Conservation (phyloP, 2,797 vertebrate genomes). For the Acomys russatus region DNA sequence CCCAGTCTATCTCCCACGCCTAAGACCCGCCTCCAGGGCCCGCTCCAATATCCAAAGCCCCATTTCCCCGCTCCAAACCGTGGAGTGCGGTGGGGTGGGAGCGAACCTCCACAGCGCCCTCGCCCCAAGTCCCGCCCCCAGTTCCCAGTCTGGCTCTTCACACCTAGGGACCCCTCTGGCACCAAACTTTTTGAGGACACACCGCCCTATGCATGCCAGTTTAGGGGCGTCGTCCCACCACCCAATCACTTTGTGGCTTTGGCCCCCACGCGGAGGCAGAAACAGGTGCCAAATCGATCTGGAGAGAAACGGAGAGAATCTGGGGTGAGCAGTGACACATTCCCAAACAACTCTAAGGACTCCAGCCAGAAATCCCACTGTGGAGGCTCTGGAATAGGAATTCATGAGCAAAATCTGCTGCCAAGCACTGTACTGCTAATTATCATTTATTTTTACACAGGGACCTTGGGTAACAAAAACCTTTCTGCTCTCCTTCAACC, state of each 20-base stretch:
- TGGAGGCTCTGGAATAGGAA: slow-evolving; percentile 49
- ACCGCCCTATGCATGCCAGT: background rate
- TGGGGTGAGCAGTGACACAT: background rate
- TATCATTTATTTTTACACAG: slow-evolving; percentile 52
- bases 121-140: background rate
- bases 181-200: background rate
- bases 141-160: background rate
- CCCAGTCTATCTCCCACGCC: background rate
- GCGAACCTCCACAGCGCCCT: background rate
- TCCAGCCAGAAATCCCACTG: slow-evolving; percentile 41
- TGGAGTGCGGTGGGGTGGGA: background rate
- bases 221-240: background rate
- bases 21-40: background rate
- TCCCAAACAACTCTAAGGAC: slow-evolving; percentile 26
- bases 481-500: slow-evolving; percentile 29
- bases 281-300: background rate
- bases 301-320: background rate
- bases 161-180: background rate
- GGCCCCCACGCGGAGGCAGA: slow-evolving; percentile 1
- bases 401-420: slow-evolving; percentile 25
- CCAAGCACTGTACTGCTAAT: slow-evolving; percentile 16
- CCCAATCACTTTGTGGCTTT: background rate
- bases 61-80: background rate
- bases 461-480: slow-evolving; percentile 8
- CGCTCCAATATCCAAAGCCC: background rate